Evolutionary conservation across 2,888 invertebrate species (phyloP), one percentile per base, ranked within the genome.

Genomic region (Anarsia innoxiella): DNA sequence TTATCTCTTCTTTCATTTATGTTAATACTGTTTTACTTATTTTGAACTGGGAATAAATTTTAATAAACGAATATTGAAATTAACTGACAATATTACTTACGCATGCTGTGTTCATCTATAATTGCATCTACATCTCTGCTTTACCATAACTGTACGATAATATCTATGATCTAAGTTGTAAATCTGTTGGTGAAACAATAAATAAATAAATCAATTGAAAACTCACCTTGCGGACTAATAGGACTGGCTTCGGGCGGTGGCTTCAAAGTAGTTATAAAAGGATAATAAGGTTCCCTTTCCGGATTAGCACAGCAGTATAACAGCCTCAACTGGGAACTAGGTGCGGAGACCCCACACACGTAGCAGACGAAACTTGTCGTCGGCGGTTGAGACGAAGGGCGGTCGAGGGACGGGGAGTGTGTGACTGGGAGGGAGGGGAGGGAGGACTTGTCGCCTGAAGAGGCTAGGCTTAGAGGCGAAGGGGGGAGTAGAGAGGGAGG

Each of bases 201-300:
- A n/a, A n/a, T n/a, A n/a, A n/a, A n/a, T n/a, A n/a, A n/a, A n/a
- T n/a, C n/a, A n/a, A n/a, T n/a, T n/a, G n/a, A n/a, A n/a, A 1
- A 50, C 64, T 59, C 36, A 78, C 94, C 96, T 85, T 95, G 93
- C 41, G 93, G 93, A 78, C 93, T 94, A 55, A 96, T 93, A 25
- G 95, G 94, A 78, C 93, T 93, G 59, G 96, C 93, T 57, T 95
- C 95, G 36, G 90, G 89, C 48, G 93, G 93, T 41, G 93, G 90
- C 74, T 91, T 91, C 59, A 95, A 82, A 54, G 90, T 88, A 61
- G 91, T 91, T 42, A 97, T 92, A 74, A 95, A 95, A 9, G 96
- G 95, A 82, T 94, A 96, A 75, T 93, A 96, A 36, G 95, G 93
- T 74, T 96, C 95, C 40, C 92, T 87, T 64, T 94, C 94, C 0